A percentile compares a stretch with the other conserved stretches of the same genome.
phyloP scores from a whole-genome alignment of 2,113 vertebrate species.

The Neopipo cinnamomea region DNA sequence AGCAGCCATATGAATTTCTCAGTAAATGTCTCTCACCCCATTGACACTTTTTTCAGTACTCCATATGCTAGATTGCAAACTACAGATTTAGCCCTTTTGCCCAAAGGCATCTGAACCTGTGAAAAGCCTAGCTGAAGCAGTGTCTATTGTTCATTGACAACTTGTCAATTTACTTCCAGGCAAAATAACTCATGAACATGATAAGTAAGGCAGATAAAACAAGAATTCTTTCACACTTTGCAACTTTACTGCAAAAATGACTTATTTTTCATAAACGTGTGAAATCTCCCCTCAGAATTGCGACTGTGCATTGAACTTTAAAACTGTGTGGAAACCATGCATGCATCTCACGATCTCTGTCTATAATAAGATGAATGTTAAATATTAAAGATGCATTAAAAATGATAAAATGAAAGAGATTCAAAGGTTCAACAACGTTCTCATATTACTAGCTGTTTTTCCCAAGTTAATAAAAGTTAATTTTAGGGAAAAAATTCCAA shows the following conservation, averaged over 20 bases:
- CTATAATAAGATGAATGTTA: slow-evolving; percentile 79
- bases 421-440: slow-evolving; percentile 65
- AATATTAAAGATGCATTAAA: slow-evolving; percentile 79
- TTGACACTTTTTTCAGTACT: slow-evolving; percentile 76
- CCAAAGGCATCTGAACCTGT: slow-evolving; percentile 86
- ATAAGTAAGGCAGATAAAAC: slow-evolving; percentile 83
- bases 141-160: slow-evolving; percentile 87
- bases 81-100: slow-evolving; percentile 81
- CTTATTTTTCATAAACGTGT: slow-evolving; percentile 80
- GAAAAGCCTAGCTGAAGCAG: slow-evolving; percentile 88
- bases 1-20: slow-evolving; percentile 69
- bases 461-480: slow-evolving; percentile 72
- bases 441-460: slow-evolving; percentile 56
- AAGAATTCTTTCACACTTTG: slow-evolving; percentile 82
- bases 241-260: slow-evolving; percentile 82
- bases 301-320: slow-evolving; percentile 83
- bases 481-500: slow-evolving; percentile 35
- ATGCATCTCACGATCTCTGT: slow-evolving; percentile 70
- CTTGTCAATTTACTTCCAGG: slow-evolving; percentile 86
- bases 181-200: slow-evolving; percentile 86
- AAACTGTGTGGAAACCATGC: slow-evolving; percentile 72
- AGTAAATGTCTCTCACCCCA: slow-evolving; percentile 80
- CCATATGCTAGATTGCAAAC: slow-evolving; percentile 82
- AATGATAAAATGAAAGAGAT: slow-evolving; percentile 75
- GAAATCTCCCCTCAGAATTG: slow-evolving; percentile 81